Conservation (phyloP, 2,113 vertebrate species). For the Calonectris borealis region DNA sequence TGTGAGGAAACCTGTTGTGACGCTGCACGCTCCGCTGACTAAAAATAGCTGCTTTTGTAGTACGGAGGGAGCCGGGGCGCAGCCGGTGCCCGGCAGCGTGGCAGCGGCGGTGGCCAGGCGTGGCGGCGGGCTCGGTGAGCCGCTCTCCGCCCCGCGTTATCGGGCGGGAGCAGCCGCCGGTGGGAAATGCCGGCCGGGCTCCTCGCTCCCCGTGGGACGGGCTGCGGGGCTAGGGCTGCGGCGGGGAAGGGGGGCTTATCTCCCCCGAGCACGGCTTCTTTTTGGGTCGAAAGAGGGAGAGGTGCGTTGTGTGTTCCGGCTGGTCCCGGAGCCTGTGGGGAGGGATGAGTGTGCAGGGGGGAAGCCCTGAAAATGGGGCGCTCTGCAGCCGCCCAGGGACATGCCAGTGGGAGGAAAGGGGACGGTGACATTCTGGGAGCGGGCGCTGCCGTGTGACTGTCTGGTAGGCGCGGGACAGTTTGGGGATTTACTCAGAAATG, state of each 20-base stretch:
- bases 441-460: background rate
- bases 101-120: background rate
- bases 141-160: background rate
- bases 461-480: background rate
- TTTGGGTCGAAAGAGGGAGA: background rate
- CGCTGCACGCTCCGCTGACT: background rate
- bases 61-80: conserved; percentile 4
- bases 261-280: background rate
- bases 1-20: conserved; percentile 51
- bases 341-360: background rate
- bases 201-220: background rate
- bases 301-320: background rate
- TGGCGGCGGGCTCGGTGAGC: background rate
- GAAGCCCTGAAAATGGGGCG: background rate
- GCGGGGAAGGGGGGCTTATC: background rate
- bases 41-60: conserved; percentile 33
- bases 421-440: background rate
- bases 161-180: background rate
- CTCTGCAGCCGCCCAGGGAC: background rate
- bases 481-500: background rate
- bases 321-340: background rate
- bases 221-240: background rate
- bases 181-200: background rate
- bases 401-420: background rate
- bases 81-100: background rate